Percentiles rank a stretch among this genome's conserved stretches.
Evolutionary conservation across 2,888 invertebrate genomes (phyloP).

Genomic region (Leucophora obtusa): DNA sequence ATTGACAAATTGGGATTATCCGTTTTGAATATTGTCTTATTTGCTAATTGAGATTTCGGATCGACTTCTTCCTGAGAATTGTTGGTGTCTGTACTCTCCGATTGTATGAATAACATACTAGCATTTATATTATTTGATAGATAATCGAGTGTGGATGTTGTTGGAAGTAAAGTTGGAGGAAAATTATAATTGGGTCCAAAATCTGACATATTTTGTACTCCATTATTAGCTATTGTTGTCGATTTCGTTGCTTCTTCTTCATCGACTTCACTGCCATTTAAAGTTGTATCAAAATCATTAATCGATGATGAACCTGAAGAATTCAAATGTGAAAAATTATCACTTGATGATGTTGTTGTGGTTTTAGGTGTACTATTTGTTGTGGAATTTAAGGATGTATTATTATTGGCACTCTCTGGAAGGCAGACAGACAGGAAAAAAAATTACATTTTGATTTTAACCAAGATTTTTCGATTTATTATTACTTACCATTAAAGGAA

Average conservation of each 20-base stretch:
- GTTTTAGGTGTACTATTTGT: slow-evolving; percentile 42
- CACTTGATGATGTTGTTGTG: slow-evolving; percentile 61
- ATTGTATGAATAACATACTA: slow-evolving; percentile 72
- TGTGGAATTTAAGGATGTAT: slow-evolving; percentile 59
- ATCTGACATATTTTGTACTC: slow-evolving; percentile 18
- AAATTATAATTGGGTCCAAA: slow-evolving; percentile 24
- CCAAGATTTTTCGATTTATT: too few species aligned
- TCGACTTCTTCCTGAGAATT: slow-evolving; percentile 77
- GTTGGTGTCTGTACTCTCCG: slow-evolving; percentile 76
- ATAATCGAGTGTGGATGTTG: slow-evolving; percentile 33
- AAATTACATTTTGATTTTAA: not conserved
- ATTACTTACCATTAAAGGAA: slow-evolving; percentile 72
- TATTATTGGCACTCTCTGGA: slow-evolving; percentile 73
- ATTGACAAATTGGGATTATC: slow-evolving; percentile 79
- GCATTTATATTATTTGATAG: slow-evolving; percentile 67
- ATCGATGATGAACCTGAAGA: slow-evolving; percentile 63
- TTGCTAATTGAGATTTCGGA: slow-evolving; percentile 77
- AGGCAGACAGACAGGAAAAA: not conserved
- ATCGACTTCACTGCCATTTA: slow-evolving; percentile 66
- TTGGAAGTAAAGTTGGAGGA: not conserved
- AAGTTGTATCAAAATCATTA: slow-evolving; percentile 67
- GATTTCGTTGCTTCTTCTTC: slow-evolving; percentile 16
- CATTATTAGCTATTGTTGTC: slow-evolving; percentile 14
- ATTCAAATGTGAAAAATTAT: slow-evolving; percentile 62
- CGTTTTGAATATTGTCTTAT: slow-evolving; percentile 78